Conservation (phyloP, 2,888 invertebrate genomes). For the Chalcis sispes region DNA sequence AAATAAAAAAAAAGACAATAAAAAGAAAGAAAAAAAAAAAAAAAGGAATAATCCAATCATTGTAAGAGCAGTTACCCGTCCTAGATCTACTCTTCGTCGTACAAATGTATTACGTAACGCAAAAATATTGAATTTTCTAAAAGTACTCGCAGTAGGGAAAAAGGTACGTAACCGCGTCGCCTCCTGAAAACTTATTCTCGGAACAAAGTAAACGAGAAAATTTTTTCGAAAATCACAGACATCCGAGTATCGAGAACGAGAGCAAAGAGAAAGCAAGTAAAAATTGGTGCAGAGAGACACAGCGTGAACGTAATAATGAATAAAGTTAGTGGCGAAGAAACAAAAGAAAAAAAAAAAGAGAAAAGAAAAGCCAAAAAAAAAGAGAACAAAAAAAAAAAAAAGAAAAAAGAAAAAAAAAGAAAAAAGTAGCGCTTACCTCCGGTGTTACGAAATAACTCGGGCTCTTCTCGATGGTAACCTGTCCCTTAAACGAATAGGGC, state of each 20-base stretch:
- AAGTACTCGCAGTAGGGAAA: too few relatives aligned
- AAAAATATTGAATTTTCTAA: too few relatives aligned
- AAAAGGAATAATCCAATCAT: conserved; percentile 7
- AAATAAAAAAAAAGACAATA: background rate
- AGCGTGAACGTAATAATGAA: background rate
- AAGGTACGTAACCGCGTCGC: too few relatives aligned
- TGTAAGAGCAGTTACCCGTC: conserved; percentile 12
- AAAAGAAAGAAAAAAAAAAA: background rate
- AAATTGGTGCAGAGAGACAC: background rate
- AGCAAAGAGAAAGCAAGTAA: background rate
- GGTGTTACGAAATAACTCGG: conserved; percentile 98
- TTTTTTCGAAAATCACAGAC: background rate
- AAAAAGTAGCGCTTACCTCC: conserved; percentile 81
- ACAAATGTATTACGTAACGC: too few relatives aligned
- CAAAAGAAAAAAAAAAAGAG: conserved; percentile 10
- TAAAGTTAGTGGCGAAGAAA: background rate
- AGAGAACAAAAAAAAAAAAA: background rate
- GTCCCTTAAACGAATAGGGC: conserved; percentile 94
- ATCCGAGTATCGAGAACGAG: background rate
- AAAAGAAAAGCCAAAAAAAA: conserved; percentile 5
- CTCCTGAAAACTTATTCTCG: too few relatives aligned
- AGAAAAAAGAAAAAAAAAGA: background rate
- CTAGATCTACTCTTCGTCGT: too few relatives aligned
- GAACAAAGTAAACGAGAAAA: background rate
- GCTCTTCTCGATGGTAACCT: conserved; percentile 97